Percentiles rank a stretch among this genome's conserved stretches.
These are phyloP conservation scores for Caenorhabditis sp. DNA, from an alignment of 2,888 invertebrate genomes.

Conservation along the genomic window DNA sequence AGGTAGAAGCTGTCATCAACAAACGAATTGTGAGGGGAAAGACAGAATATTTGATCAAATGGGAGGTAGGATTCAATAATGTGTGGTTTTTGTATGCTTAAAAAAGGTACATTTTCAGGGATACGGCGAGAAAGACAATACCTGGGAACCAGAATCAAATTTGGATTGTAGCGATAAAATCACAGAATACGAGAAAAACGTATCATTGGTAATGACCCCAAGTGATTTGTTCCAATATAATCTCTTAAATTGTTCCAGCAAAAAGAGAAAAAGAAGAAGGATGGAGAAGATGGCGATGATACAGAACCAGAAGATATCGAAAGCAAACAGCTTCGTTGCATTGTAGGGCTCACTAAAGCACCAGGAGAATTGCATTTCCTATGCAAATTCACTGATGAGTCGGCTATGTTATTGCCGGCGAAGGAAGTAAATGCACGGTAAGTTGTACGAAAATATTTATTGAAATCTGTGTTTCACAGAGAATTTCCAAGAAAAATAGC, in stretches of 20 bases:
- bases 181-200: slow-evolving; percentile 21
- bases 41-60: slow-evolving; percentile 42
- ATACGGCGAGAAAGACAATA: slow-evolving; percentile 31
- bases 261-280: slow-evolving; percentile 6
- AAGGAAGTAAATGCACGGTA: slow-evolving; percentile 39
- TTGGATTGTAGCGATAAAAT: slow-evolving; percentile 35
- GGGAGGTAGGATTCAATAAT: slow-evolving; percentile 24
- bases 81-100: neutral
- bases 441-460: neutral
- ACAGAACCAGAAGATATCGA: neutral
- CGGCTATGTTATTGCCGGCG: slow-evolving; percentile 24
- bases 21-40: slow-evolving; percentile 27
- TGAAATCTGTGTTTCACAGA: no score
- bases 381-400: slow-evolving; percentile 37
- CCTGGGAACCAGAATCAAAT: slow-evolving; percentile 52
- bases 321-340: slow-evolving; percentile 20
- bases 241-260: neutral
- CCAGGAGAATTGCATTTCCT: slow-evolving; percentile 38
- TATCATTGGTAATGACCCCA: neutral
- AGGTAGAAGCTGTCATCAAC: slow-evolving; percentile 36
- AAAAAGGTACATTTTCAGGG: slow-evolving; percentile 19
- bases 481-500: neutral
- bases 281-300: neutral
- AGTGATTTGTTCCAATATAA: neutral
- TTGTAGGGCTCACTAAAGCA: slow-evolving; percentile 27